A percentile compares a stretch with the other conserved stretches of the same genome.
Conservation (phyloP, 2,888 invertebrate species). For the Apamea monoglypha region DNA sequence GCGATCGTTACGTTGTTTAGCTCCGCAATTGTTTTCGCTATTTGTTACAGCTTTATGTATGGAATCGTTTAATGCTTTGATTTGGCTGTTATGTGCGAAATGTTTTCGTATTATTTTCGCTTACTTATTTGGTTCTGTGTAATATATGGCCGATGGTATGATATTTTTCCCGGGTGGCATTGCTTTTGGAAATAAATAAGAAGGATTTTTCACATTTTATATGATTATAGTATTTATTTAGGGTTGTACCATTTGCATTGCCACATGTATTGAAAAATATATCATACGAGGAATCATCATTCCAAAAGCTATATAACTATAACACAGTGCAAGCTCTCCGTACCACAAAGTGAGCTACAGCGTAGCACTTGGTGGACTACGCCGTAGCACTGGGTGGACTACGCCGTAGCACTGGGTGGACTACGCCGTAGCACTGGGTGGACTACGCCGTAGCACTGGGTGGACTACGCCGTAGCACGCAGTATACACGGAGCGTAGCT, state of each 20-base stretch:
- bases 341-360: neutral
- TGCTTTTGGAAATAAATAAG: neutral
- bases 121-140: slow-evolving; percentile 25
- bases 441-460: neutral
- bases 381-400: neutral
- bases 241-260: neutral
- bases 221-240: neutral
- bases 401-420: neutral
- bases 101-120: slow-evolving; percentile 43
- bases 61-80: slow-evolving; percentile 50
- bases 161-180: neutral
- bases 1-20: slow-evolving; percentile 42
- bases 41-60: slow-evolving; percentile 40
- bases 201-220: neutral
- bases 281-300: neutral
- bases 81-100: slow-evolving; percentile 29
- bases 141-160: neutral
- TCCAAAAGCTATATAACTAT: neutral
- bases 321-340: neutral
- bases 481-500: too few relatives aligned
- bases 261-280: neutral
- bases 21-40: slow-evolving; percentile 38
- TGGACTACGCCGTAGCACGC: neutral
- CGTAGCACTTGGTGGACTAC: neutral
- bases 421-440: neutral